Evolutionary conservation across 2,888 invertebrate genomes (phyloP).

Genomic region (Ophion obscuratus): DNA sequence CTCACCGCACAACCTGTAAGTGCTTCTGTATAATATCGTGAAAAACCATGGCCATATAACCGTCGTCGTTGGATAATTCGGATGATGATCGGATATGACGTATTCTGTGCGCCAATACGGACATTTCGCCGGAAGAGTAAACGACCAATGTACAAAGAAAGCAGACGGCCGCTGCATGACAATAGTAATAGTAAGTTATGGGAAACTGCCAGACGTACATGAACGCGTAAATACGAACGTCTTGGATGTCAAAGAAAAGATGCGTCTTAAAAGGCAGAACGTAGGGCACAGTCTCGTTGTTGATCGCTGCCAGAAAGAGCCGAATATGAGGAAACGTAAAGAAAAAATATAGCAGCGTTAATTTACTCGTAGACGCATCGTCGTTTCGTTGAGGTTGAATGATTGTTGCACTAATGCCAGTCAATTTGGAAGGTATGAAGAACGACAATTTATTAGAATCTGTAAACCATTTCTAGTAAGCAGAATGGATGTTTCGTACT

Average conservation of each 20-base stretch:
- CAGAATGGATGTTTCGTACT: no score
- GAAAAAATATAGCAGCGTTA: neutral
- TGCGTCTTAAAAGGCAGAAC: conserved; percentile 49
- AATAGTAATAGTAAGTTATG: conserved; percentile 56
- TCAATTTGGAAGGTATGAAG: neutral
- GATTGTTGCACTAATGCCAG: neutral
- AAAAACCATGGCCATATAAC: conserved; percentile 14
- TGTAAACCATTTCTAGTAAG: no score
- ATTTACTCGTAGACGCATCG: neutral
- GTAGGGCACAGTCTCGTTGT: conserved; percentile 43
- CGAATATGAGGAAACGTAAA: neutral
- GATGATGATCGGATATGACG: conserved; percentile 17
- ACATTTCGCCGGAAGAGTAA: conserved; percentile 66
- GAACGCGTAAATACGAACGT: conserved; percentile 44
- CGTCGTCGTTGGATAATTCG: neutral
- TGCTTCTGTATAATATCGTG: conserved; percentile 36
- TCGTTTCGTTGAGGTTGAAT: neutral
- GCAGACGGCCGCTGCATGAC: conserved; percentile 62
- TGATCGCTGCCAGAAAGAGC: conserved; percentile 27
- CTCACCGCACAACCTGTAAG: conserved; percentile 43
- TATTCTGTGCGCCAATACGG: conserved; percentile 69
- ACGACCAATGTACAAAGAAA: conserved; percentile 66
- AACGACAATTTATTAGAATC: neutral
- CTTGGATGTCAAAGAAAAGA: conserved; percentile 53
- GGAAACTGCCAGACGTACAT: conserved; percentile 67